Evolutionary conservation across 2,797 vertebrate genomes (phyloP).

Genomic region (Sciurus vulgaris): DNA sequence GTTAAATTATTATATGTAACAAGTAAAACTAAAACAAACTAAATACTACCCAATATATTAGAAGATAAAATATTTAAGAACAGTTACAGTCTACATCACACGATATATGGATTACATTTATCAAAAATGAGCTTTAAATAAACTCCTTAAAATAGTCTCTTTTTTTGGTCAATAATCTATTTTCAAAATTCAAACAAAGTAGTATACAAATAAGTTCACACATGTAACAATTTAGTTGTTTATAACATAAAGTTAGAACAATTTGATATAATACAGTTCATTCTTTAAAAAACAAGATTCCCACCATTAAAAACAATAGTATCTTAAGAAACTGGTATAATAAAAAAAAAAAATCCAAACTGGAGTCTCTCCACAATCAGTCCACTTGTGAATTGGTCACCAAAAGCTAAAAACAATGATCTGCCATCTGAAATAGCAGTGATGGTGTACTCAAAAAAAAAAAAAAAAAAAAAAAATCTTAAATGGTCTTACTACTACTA

Average conservation of each 20-base stretch:
- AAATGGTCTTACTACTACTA: constrained; percentile 74
- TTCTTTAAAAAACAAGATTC: constrained; percentile 67
- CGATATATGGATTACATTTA: constrained; percentile 71
- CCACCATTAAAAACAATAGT: constrained; percentile 77
- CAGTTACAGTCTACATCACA: constrained; percentile 70
- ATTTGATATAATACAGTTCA: constrained; percentile 45
- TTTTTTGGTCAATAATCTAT: constrained; percentile 71
- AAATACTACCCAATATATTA: constrained; percentile 71
- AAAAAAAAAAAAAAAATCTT: constrained; percentile 76
- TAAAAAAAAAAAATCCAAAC: constrained; percentile 76
- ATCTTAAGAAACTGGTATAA: constrained; percentile 51
- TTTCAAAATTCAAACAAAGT: constrained; percentile 71
- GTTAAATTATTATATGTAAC: constrained; percentile 9
- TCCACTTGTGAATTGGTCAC: constrained; percentile 78
- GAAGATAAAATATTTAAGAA: constrained; percentile 80
- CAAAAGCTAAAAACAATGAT: constrained; percentile 79
- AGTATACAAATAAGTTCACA: constrained; percentile 57
- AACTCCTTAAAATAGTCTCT: constrained; percentile 49
- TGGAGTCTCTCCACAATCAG: constrained; percentile 77
- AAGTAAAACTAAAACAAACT: constrained; percentile 69
- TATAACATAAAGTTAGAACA: not conserved
- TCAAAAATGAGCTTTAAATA: constrained; percentile 56
- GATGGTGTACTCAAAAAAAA: constrained; percentile 72
- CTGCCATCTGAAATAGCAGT: constrained; percentile 80
- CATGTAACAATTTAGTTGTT: constrained; percentile 55